phyloP scores from a whole-genome alignment of 2,113 vertebrate species.

The Origma solitaria region DNA sequence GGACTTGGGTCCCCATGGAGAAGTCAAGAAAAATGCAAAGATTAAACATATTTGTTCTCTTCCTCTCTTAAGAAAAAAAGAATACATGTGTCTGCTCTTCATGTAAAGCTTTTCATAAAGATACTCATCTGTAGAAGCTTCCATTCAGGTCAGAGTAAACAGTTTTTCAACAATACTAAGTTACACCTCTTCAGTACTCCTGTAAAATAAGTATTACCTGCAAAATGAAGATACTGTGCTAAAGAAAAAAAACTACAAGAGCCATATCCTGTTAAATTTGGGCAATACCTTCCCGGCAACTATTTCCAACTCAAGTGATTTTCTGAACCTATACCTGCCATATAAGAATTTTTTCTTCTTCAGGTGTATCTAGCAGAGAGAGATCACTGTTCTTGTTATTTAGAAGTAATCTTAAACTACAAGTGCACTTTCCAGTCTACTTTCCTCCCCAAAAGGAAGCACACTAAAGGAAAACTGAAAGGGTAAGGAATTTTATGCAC shows the following conservation, averaged over 20 bases:
- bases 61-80: neutral
- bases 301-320: neutral
- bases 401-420: neutral
- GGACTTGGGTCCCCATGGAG: neutral
- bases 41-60: neutral
- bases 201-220: neutral
- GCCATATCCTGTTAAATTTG: neutral
- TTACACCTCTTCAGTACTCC: neutral
- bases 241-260: neutral
- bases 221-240: neutral
- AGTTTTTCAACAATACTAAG: neutral
- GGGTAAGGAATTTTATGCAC: neutral
- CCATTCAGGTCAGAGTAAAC: neutral
- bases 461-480: neutral
- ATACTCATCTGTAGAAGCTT: neutral
- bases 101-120: neutral
- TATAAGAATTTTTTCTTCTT: neutral
- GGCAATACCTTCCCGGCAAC: neutral
- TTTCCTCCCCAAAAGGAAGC: neutral
- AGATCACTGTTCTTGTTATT: neutral
- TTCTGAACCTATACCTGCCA: neutral
- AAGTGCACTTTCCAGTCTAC: neutral
- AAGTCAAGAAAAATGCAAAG: neutral
- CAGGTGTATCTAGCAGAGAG: neutral
- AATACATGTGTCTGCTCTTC: neutral